Percentiles rank a stretch among this genome's conserved stretches.
Conservation (phyloP, 1,140 invertebrate species). For the Drosophila watanabei region DNA sequence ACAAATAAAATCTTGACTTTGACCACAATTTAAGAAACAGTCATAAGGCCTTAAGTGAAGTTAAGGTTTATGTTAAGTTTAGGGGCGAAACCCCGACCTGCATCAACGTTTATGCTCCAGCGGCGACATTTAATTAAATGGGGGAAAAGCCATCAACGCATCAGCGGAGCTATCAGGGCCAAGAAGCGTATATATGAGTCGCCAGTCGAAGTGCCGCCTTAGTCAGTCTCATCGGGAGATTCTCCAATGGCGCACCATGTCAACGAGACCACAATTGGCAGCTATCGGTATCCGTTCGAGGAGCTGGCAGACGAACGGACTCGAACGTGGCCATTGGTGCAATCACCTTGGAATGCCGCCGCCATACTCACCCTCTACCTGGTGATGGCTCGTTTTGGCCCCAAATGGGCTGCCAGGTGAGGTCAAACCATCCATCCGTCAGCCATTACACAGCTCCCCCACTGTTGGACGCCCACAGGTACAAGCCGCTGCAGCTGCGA, state of each 20-base stretch:
- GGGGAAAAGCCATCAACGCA: conserved; percentile 36
- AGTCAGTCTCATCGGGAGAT: conserved; percentile 38
- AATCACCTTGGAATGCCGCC: conserved; percentile 92
- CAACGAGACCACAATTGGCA: conserved; percentile 35
- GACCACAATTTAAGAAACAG: neutral
- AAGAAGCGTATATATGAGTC: conserved; percentile 43
- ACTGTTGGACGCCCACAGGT: conserved; percentile 63
- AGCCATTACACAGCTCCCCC: conserved; percentile 11
- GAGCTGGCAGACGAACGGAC: conserved; percentile 87
- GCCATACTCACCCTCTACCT: conserved; percentile 92
- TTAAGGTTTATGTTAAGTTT: neutral
- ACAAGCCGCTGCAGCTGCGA: conserved; percentile 92
- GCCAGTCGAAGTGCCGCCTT: neutral
- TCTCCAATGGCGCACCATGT: conserved; percentile 31
- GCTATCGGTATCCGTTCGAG: conserved; percentile 49
- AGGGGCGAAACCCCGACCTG: conserved; percentile 19
- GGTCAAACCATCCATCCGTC: conserved; percentile 2
- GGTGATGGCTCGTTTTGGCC: conserved; percentile 92
- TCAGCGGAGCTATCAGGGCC: conserved; percentile 46
- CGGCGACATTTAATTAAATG: conserved; percentile 40
- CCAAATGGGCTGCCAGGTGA: conserved; percentile 92
- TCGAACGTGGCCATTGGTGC: conserved; percentile 94
- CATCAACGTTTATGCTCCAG: conserved; percentile 37
- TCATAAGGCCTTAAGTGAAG: conserved; percentile 16
- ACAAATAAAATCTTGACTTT: conserved; percentile 21